Percentiles rank a stretch among this genome's conserved stretches.
phyloP scores from a whole-genome alignment of 2,113 vertebrate species.

The Zingel zingel region DNA sequence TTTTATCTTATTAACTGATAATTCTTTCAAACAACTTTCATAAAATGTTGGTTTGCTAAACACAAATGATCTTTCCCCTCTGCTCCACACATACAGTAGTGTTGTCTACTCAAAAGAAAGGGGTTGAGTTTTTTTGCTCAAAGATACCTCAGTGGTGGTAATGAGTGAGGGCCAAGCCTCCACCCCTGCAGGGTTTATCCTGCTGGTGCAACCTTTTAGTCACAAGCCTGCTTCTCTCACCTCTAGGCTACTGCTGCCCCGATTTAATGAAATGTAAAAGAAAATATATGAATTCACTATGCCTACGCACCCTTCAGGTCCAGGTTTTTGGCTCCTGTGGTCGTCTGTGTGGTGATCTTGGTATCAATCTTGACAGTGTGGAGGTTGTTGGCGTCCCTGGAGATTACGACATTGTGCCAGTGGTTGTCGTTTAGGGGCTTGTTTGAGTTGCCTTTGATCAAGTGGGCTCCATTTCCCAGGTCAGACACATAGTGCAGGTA shows the following conservation, averaged over 20 bases:
- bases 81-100: constrained; percentile 15
- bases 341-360: constrained; percentile 95
- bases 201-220: constrained; percentile 27
- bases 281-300: background rate
- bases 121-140: constrained; percentile 19
- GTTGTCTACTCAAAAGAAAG: constrained; percentile 26
- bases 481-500: constrained; percentile 98
- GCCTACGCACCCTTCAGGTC: constrained; percentile 92
- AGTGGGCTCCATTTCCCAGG: constrained; percentile 95
- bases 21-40: constrained; percentile 19
- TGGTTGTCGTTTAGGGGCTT: constrained; percentile 98
- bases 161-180: constrained; percentile 22
- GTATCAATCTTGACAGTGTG: constrained; percentile 98
- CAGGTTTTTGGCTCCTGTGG: constrained; percentile 94
- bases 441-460: constrained; percentile 98
- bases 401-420: constrained; percentile 98
- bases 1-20: background rate
- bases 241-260: constrained; percentile 23
- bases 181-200: constrained; percentile 12
- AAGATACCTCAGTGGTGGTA: constrained; percentile 32
- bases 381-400: constrained; percentile 95
- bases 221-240: constrained; percentile 1
- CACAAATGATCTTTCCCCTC: constrained; percentile 1
- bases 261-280: constrained; percentile 13
- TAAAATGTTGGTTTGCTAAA: background rate